phyloP scores from a whole-genome alignment of 2,888 invertebrate genomes.

The Drosophila mimetica region DNA sequence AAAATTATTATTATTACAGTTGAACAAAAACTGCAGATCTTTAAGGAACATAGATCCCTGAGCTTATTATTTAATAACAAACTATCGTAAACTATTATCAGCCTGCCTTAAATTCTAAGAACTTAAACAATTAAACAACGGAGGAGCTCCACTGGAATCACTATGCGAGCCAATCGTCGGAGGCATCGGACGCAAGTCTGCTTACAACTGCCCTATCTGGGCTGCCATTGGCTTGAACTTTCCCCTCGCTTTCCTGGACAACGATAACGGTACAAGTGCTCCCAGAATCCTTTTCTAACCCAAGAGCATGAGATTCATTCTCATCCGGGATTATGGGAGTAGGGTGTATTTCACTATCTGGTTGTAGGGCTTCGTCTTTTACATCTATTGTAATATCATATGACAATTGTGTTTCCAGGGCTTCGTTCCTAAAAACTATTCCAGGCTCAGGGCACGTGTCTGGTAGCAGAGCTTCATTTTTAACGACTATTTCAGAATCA shows the following conservation, averaged over 20 bases:
- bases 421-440: neutral
- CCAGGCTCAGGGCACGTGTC: neutral
- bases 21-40: slow-evolving; percentile 1
- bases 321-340: neutral
- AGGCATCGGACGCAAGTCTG: slow-evolving; percentile 55
- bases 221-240: neutral
- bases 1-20: slow-evolving; percentile 1
- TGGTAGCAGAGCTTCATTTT: slow-evolving; percentile 2
- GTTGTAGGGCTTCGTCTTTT: neutral
- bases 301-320: neutral
- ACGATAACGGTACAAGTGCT: neutral
- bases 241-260: neutral
- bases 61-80: neutral
- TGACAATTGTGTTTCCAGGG: neutral
- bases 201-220: neutral
- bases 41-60: neutral
- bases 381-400: slow-evolving; percentile 4
- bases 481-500: slow-evolving; percentile 6
- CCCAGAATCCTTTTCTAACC: neutral
- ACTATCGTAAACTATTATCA: neutral
- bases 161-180: slow-evolving; percentile 54
- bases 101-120: neutral
- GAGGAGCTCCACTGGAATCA: neutral
- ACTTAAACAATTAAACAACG: too few species aligned
- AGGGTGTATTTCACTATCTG: too few species aligned